These are phyloP conservation scores for Arion vulgaris DNA, from an alignment of 1,140 invertebrate genomes.

Conservation along the genomic window DNA sequence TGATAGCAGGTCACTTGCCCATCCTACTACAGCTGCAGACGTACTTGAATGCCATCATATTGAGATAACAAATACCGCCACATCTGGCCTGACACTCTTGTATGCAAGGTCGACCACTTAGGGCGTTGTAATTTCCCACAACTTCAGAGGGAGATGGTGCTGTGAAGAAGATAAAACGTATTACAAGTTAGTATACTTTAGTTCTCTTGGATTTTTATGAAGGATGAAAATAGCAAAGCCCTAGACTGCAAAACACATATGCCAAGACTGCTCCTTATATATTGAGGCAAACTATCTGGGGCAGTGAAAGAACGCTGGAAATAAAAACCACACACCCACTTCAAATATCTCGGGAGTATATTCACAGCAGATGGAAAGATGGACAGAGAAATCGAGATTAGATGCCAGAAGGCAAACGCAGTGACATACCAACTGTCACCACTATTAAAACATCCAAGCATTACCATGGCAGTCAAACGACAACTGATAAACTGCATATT, in stretches of 20 bases:
- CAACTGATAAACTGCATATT: too few species aligned
- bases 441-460: too few species aligned
- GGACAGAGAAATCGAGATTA: too few species aligned
- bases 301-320: background rate
- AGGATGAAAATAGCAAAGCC: background rate
- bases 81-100: slow-evolving; percentile 16
- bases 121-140: background rate
- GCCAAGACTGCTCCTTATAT: background rate
- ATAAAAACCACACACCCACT: background rate
- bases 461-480: too few species aligned
- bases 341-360: too few species aligned
- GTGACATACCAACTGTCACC: too few species aligned
- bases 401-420: too few species aligned
- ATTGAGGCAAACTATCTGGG: background rate
- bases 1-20: slow-evolving; percentile 16
- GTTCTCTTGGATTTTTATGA: too few species aligned
- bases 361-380: too few species aligned
- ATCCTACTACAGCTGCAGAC: slow-evolving; percentile 21
- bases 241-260: too few species aligned
- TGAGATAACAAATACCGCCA: slow-evolving; percentile 25
- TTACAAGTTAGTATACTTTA: background rate
- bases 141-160: background rate
- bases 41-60: slow-evolving; percentile 27
- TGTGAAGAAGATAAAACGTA: background rate
- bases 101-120: slow-evolving; percentile 13